A percentile compares a stretch with the other conserved stretches of the same genome.
Conservation (phyloP, 2,888 invertebrate species). For the Oxyteleia sp. region DNA sequence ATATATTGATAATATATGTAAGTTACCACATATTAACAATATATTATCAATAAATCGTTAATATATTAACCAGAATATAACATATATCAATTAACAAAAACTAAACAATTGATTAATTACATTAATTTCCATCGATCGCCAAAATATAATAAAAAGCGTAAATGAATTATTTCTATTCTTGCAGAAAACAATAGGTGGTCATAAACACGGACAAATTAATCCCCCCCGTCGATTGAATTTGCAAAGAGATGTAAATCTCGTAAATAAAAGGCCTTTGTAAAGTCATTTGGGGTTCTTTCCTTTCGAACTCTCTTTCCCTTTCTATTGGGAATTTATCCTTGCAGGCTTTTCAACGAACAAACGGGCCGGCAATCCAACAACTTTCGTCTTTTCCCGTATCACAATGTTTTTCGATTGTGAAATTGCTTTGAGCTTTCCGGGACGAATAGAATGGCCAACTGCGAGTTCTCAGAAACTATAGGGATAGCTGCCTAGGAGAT, state of each 20-base stretch:
- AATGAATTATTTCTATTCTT: conserved; percentile 1
- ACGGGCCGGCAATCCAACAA: conserved; percentile 32
- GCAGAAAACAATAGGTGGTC: conserved; percentile 12
- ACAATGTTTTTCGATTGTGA: conserved; percentile 65
- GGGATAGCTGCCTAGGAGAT: conserved; percentile 61
- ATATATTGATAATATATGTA: no score
- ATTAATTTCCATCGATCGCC: not conserved
- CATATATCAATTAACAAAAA: no score
- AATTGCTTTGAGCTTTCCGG: conserved; percentile 77
- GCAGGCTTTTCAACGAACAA: conserved; percentile 42
- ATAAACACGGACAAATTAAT: conserved; percentile 28
- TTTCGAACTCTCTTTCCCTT: conserved; percentile 29
- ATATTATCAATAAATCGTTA: no score
- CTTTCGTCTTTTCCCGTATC: conserved; percentile 59
- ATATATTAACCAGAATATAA: no score
- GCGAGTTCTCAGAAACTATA: conserved; percentile 80
- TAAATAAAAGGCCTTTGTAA: conserved; percentile 52
- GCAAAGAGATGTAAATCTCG: conserved; percentile 45
- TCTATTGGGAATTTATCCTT: conserved; percentile 47
- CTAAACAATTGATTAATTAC: conserved; percentile 9
- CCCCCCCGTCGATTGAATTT: conserved; percentile 11
- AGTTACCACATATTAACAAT: no score
- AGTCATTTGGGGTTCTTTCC: conserved; percentile 33
- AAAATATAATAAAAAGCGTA: no score
- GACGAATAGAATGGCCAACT: conserved; percentile 76